Conservation (phyloP, 2,797 vertebrate species). For the Phataginus tetradactyla region DNA sequence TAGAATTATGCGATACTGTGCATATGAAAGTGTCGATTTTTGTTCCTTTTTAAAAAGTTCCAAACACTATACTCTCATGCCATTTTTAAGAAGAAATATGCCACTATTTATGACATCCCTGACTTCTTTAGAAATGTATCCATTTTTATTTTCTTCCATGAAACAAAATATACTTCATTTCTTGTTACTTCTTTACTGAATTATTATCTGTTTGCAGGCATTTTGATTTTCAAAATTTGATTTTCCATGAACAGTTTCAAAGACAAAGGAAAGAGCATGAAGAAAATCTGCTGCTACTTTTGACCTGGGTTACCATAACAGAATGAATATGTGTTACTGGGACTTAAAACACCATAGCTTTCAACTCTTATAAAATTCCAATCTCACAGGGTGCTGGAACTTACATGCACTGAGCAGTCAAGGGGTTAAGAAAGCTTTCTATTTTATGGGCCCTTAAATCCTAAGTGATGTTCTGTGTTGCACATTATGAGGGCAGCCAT, state of each 20-base stretch:
- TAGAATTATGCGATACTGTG: neutral
- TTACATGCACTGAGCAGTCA: conserved; percentile 63
- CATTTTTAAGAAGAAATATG: conserved; percentile 6
- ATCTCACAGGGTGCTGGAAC: neutral
- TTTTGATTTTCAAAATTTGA: conserved; percentile 6
- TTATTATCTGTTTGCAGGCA: neutral
- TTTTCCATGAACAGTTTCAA: neutral
- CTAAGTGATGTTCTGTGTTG: conserved; percentile 79
- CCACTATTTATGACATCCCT: neutral
- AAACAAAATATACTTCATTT: conserved; percentile 37
- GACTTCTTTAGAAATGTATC: conserved; percentile 24
- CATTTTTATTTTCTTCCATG: neutral
- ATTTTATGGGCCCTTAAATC: conserved; percentile 83
- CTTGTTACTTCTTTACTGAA: neutral
- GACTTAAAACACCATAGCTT: conserved; percentile 46
- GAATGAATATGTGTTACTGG: neutral
- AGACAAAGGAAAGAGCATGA: conserved; percentile 33
- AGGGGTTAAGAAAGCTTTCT: conserved; percentile 82
- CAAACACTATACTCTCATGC: neutral
- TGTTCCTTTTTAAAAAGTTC: neutral
- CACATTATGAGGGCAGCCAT: conserved; percentile 60
- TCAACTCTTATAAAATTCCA: conserved; percentile 67
- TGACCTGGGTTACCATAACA: conserved; percentile 13
- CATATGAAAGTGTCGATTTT: neutral
- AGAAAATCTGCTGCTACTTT: neutral